Evolutionary conservation across 2,797 vertebrate genomes (phyloP), one percentile per base, ranked within the genome.

Genomic region (Trematomus bernacchii): DNA sequence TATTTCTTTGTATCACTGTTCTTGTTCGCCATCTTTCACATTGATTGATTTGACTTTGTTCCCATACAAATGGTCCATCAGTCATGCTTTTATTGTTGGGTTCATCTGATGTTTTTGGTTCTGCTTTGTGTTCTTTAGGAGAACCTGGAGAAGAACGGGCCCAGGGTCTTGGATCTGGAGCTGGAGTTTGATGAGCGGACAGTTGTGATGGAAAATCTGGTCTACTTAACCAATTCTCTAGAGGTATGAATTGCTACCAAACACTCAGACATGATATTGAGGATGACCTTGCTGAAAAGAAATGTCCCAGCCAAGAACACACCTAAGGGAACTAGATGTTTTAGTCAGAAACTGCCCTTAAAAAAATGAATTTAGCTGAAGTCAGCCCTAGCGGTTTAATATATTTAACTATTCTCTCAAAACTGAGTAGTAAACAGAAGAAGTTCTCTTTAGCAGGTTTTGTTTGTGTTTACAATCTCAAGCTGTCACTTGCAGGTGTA

Each of bases 111-210:
- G 21, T 0, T 43, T 37, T 55, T 3, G 19, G 2, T 55, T 72
- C 18, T 85, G 23, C 14, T 73, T 21, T 82, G 30, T 73, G 19
- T 75, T 65, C 53, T 65, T 46, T 86, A 99, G 98, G 98, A 98
- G 85, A 98, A 96, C 82, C 94, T 99, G 82, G 97, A 98, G 93
- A 99, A 99, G 88, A 96, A 93, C 1, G 98, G 98, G 1, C 93
- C 96, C 3, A 90, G 94, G 66, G 96, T 98, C 75, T 93, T 99
- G 84, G 97, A 99, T 85, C 94, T 99, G 73, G 94, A 99, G 9
- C 91, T 99, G 92, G 98, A 99, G 91, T 99, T 98, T 82, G 97
- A 99, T 57, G 98, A 99, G 80, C 95, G 93, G n/a, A 84, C 95
- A 0, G 98, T 99, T 58, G 94, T 99, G 44, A 90, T 95, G 93